Base-by-base conservation (phyloP, 2,888 invertebrate genomes). In the Chelonus formosanus region DNA sequence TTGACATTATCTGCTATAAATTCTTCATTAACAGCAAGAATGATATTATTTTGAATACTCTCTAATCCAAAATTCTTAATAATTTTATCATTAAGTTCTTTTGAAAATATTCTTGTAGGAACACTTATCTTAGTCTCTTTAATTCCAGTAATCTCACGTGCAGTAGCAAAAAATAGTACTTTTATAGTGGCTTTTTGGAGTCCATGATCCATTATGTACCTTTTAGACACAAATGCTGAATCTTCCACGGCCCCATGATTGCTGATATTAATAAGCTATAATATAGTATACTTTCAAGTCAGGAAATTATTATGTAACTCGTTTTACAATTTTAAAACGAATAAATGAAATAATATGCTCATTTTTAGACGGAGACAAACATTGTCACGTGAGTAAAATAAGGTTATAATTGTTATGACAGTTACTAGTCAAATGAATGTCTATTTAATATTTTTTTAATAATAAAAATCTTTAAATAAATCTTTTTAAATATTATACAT, bases 81-180 rank as follows among this genome's bases (percentile, higher is more conserved):
- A 50, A 96, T 88, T 48, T 85, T 81, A 5, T 89, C 84, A n/a
- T 91, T 78, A 3, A 96, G 86, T 56, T 89, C 85, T 3, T 82
- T 73, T 70, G 89, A 90, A 85, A 44, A 73, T 52, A 52, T 89
- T 85, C 69, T 85, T 85, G 6, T 83, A 78, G 5, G 40, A 40
- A 88, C 86, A 4, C 92, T 75, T 48, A 92, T 79, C 8, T 79
- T 83, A 4, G 88, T 85, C 78, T 90, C 88, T 55, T 85, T 85
- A 45, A 86, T 85, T 53, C 93, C 93, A 32, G 90, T 88, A 63
- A 96, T 84, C 84, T 97, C 97, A 79, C 93, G 91, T 47, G 96
- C 91, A 87, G 92, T 92, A 0, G 96, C 97, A 85, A 97, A 97
- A 85, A 97, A 96, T 76, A 96, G 84, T 67, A 97, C 78, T 82